Conservation (phyloP, 2,113 vertebrate species). For the Neopipo cinnamomea region DNA sequence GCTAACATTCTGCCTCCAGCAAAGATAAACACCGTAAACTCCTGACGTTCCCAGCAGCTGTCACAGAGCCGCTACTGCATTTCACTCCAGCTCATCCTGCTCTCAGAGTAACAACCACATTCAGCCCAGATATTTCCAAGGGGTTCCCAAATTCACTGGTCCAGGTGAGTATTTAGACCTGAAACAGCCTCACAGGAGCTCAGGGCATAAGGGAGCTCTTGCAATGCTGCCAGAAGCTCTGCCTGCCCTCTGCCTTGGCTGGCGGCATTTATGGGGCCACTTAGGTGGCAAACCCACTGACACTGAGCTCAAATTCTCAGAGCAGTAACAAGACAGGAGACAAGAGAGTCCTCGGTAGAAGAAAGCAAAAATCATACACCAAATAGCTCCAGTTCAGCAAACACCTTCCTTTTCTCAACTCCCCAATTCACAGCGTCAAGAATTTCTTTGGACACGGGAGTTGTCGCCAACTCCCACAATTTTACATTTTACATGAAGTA, state of each 20-base stretch:
- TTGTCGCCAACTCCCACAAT: not conserved
- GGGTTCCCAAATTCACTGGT: not conserved
- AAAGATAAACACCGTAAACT: slow-evolving; percentile 33
- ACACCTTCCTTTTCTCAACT: not conserved
- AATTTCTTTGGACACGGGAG: not conserved
- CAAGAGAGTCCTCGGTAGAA: not conserved
- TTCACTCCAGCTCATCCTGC: not conserved
- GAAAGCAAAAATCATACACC: not conserved
- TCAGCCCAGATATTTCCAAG: not conserved
- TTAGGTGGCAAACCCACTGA: not conserved
- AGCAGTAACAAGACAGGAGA: not conserved
- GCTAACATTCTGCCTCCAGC: slow-evolving; percentile 36
- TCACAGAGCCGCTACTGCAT: not conserved
- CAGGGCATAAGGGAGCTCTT: not conserved
- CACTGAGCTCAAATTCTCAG: not conserved
- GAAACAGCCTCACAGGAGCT: not conserved
- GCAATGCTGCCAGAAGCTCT: not conserved
- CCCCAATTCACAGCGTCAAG: not conserved
- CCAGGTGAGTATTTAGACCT: not conserved
- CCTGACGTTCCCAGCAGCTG: not conserved
- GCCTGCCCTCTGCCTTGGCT: not conserved
- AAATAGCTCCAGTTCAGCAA: not conserved
- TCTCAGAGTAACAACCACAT: not conserved
- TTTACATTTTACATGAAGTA: not conserved
- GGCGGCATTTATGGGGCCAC: not conserved